Percentiles rank a stretch among this genome's conserved stretches.
phyloP scores from a whole-genome alignment of 1,140 invertebrate species.

The Protaetia brevitarsis region DNA sequence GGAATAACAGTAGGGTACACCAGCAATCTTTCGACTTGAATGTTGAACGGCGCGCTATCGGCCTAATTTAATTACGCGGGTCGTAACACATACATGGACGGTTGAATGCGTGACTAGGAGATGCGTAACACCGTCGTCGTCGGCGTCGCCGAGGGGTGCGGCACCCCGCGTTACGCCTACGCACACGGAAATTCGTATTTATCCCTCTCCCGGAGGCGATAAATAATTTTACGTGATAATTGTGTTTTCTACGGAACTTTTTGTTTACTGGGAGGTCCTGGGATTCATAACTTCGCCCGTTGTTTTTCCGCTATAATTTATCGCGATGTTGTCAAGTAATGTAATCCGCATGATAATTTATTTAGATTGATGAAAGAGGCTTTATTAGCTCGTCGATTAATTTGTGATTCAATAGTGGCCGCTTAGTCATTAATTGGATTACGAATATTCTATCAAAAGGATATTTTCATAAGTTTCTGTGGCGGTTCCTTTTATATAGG shows the following conservation, averaged over 20 bases:
- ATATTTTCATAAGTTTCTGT: too few species aligned
- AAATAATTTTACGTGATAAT: constrained; percentile 1
- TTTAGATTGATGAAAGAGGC: too few species aligned
- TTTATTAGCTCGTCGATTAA: too few species aligned
- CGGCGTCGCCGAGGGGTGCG: background rate
- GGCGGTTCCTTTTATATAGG: too few species aligned
- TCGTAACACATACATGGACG: constrained; percentile 15
- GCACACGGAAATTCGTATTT: background rate
- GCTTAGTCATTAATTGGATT: too few species aligned
- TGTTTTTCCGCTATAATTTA: background rate
- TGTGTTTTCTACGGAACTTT: background rate
- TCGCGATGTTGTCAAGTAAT: too few species aligned
- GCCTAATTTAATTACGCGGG: constrained; percentile 6
- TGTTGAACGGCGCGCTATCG: background rate
- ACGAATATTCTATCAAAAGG: too few species aligned
- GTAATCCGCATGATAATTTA: too few species aligned
- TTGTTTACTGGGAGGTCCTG: background rate
- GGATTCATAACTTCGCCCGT: background rate
- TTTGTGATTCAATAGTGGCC: too few species aligned
- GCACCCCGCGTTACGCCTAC: background rate
- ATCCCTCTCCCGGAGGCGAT: background rate
- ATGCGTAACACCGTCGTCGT: background rate
- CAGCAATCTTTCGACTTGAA: constrained; percentile 1
- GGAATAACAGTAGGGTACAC: constrained; percentile 10
- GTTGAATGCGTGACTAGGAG: constrained; percentile 1